Evolutionary conservation across 1,140 invertebrate species (phyloP), one percentile per base, ranked within the genome.

Genomic region (Trichoplusia ni): DNA sequence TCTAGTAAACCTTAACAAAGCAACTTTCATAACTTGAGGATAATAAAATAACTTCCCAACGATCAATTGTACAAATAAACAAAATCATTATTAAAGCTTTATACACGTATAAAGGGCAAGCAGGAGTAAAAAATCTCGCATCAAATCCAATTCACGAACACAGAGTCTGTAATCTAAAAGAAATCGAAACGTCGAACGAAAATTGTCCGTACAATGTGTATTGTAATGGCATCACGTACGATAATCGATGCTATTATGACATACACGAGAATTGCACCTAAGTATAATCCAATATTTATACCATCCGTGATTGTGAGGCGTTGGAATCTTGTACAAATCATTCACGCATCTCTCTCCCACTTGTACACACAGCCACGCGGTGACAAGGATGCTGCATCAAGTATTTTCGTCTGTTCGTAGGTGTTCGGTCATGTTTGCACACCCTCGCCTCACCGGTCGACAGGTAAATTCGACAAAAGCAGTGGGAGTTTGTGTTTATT

Each of bases 221-320:
- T 90, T 89, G 84, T 90, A 89, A 90, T 90, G 72, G 80, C 81
- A 87, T 90, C 87, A 90, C 87, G 87, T 90, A 89, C 78, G 69
- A 87, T 90, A 90, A 90, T 87, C 86, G 81, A 75, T 60, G 82
- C 79, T 82, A 90, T 90, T 90, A 90, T 90, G 84, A 90, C 87
- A 90, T 87, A 85, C 84, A 81, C 77, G 71, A 81, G 85, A 86
- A 90, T 87, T 86, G 84, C 84, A 85, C 84, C 85, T 86, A 87
- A 87, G 66, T 88, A 87, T 90, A 90, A 90, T 88, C 85, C 87
- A 90, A 89, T 90, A 90, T 89, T 85, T 86, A 86, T 88, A 79
- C 71, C 80, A 79, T 78, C 71, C 75, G 77, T 82, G 79, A 82
- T 78, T 84, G 73, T 75, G 66, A 73, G 70, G 64, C 75, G 67